phyloP scores from a whole-genome alignment of 2,797 vertebrate species.

The Acanthornis magna region DNA sequence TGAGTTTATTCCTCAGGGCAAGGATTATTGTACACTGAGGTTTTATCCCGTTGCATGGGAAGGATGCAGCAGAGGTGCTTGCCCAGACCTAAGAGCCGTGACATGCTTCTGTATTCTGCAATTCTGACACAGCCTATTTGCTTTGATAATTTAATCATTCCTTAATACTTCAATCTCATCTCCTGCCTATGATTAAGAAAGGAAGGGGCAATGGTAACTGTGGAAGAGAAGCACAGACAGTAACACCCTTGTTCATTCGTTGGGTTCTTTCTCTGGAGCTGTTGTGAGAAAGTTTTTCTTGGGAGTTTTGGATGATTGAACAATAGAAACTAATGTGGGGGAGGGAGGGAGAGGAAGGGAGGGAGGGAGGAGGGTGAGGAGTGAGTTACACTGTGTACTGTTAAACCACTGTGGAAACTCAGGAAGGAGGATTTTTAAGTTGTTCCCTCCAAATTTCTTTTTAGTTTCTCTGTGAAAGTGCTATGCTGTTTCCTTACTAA shows the following conservation, averaged over 20 bases:
- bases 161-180: not conserved
- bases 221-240: not conserved
- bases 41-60: not conserved
- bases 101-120: not conserved
- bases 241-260: not conserved
- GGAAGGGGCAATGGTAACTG: not conserved
- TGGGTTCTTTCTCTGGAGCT: not conserved
- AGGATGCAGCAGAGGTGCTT: not conserved
- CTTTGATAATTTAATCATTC: not conserved
- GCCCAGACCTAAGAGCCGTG: not conserved
- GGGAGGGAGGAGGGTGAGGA: not conserved
- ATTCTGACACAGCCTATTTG: not conserved
- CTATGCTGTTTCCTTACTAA: not conserved
- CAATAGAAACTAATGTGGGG: not conserved
- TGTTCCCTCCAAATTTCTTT: not conserved
- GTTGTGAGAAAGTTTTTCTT: not conserved
- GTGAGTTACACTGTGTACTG: not conserved
- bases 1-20: not conserved
- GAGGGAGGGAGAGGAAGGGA: not conserved
- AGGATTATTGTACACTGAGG: not conserved
- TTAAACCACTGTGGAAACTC: not conserved
- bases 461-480: not conserved
- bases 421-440: not conserved
- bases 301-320: not conserved
- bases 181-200: not conserved